A percentile compares a stretch with the other conserved stretches of the same genome.
phyloP scores from a whole-genome alignment of 2,113 vertebrate genomes.

The Brachyhypopomus occidentalis region DNA sequence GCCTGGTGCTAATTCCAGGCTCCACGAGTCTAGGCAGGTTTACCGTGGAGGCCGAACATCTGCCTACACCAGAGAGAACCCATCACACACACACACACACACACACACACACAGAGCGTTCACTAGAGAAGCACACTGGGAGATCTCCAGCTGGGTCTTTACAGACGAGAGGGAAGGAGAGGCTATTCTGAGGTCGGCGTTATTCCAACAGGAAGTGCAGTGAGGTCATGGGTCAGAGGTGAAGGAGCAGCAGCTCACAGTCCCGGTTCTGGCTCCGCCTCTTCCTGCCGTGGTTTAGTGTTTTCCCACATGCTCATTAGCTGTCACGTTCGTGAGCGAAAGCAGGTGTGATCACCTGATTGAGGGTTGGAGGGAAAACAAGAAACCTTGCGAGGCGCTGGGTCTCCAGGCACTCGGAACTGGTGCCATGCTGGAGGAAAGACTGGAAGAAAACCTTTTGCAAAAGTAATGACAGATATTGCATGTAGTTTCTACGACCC shows the following conservation, averaged over 20 bases:
- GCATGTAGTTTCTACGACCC: too few species aligned
- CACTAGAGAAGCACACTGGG: slow-evolving; percentile 20
- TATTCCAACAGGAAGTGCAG: slow-evolving; percentile 6
- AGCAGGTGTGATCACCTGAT: too few species aligned
- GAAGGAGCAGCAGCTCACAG: neutral
- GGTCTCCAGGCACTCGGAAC: too few species aligned
- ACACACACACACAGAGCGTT: slow-evolving; percentile 18
- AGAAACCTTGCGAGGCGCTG: too few species aligned
- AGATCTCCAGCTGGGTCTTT: slow-evolving; percentile 4
- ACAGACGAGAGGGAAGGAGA: slow-evolving; percentile 2
- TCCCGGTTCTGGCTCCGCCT: neutral
- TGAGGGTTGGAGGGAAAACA: too few species aligned
- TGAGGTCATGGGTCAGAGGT: neutral
- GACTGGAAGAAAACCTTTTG: too few species aligned
- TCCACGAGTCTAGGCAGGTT: slow-evolving; percentile 99
- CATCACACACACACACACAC: slow-evolving; percentile 70
- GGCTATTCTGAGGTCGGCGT: neutral
- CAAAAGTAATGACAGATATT: too few species aligned
- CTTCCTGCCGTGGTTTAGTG: too few species aligned
- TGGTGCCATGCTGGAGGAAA: too few species aligned
- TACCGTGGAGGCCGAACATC: slow-evolving; percentile 96
- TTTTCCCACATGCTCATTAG: too few species aligned
- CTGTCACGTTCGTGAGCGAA: too few species aligned
- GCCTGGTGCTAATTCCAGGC: slow-evolving; percentile 98
- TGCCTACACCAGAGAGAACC: slow-evolving; percentile 93